These are phyloP conservation scores for Drosophila serrata DNA, from an alignment of 1,140 invertebrate species.

Conservation along the genomic window DNA sequence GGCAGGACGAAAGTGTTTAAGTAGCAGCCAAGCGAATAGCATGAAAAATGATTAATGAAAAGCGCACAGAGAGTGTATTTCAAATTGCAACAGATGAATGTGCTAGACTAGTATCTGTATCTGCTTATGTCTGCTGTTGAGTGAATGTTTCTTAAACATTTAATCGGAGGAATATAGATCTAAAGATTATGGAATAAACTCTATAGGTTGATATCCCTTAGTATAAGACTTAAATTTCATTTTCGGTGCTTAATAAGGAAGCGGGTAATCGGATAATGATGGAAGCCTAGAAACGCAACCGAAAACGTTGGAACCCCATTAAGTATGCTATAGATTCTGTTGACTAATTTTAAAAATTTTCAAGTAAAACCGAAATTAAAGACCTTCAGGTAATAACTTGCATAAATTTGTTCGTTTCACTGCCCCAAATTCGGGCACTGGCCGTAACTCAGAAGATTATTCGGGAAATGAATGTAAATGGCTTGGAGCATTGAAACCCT, in stretches of 20 bases:
- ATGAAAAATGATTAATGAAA: constrained; percentile 72
- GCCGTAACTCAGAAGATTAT: constrained; percentile 57
- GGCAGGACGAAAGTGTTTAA: constrained; percentile 52
- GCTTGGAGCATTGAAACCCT: constrained; percentile 66
- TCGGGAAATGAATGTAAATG: constrained; percentile 73
- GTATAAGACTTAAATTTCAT: too few relatives aligned
- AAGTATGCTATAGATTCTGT: constrained; percentile 5
- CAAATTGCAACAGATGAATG: constrained; percentile 10
- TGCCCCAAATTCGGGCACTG: constrained; percentile 51
- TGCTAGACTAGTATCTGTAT: neutral
- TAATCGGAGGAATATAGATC: neutral
- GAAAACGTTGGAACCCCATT: neutral
- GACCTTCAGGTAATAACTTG: neutral
- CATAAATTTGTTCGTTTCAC: constrained; percentile 30
- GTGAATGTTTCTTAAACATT: neutral
- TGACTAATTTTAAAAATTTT: neutral
- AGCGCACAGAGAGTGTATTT: constrained; percentile 53
- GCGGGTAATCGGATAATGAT: too few relatives aligned
- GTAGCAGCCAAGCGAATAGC: constrained; percentile 50
- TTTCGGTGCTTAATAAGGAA: too few relatives aligned
- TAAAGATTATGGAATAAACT: neutral
- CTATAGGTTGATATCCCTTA: too few relatives aligned
- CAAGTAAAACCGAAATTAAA: neutral
- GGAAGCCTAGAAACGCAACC: neutral
- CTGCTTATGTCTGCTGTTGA: neutral